Evolutionary conservation across 2,113 vertebrate genomes (phyloP).

Genomic region (Scomber scombrus): DNA sequence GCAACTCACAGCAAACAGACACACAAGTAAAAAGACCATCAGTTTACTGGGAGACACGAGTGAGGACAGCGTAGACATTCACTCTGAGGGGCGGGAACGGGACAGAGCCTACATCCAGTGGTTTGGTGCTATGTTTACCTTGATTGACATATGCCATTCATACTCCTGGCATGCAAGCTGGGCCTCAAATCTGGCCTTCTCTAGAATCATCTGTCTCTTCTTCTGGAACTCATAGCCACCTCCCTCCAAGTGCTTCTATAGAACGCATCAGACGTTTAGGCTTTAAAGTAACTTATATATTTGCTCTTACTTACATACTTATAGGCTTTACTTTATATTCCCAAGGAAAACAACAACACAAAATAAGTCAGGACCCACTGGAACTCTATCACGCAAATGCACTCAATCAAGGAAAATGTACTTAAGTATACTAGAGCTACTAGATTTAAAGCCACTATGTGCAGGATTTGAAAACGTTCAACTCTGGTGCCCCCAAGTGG

Average conservation of each 20-base stretch:
- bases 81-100: slow-evolving; percentile 13
- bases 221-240: slow-evolving; percentile 89
- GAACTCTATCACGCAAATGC: neutral
- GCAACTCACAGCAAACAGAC: slow-evolving; percentile 15
- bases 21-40: slow-evolving; percentile 2
- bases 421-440: neutral
- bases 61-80: neutral
- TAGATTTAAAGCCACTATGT: neutral
- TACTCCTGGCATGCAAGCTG: slow-evolving; percentile 83
- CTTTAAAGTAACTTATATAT: neutral
- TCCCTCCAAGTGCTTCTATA: slow-evolving; percentile 77
- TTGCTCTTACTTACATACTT: slow-evolving; percentile 5
- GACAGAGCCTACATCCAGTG: slow-evolving; percentile 18
- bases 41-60: slow-evolving; percentile 16
- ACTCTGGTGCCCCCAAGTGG: neutral
- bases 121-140: slow-evolving; percentile 73
- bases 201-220: slow-evolving; percentile 86
- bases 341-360: neutral
- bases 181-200: slow-evolving; percentile 80
- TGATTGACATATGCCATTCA: slow-evolving; percentile 81
- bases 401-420: neutral
- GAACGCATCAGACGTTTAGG: slow-evolving; percentile 68
- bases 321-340: neutral
- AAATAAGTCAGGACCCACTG: neutral
- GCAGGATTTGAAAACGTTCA: neutral